Percentiles rank a stretch among this genome's conserved stretches.
phyloP scores from a whole-genome alignment of 2,797 vertebrate genomes.

The Xiphophorus birchmanni region DNA sequence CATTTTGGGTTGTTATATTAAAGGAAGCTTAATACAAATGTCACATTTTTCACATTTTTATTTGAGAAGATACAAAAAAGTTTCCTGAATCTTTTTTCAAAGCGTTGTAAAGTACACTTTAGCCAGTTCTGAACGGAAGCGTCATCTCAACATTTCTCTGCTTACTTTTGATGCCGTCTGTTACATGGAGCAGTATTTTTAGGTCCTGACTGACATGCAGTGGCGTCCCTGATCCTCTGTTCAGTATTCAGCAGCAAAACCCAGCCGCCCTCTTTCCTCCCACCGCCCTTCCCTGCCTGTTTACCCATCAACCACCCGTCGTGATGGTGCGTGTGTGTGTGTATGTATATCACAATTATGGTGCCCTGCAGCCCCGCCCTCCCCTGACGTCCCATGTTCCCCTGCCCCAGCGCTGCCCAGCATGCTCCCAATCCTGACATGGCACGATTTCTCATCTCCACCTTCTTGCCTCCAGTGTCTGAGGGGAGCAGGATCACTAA shows the following conservation, averaged over 20 bases:
- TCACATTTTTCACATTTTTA: not conserved
- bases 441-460: conserved; percentile 79
- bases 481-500: conserved; percentile 63
- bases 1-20: not conserved
- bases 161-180: conserved; percentile 60
- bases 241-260: conserved; percentile 79
- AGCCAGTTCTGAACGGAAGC: conserved; percentile 13
- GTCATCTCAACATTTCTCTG: conserved; percentile 40
- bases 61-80: not conserved
- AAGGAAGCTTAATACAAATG: not conserved
- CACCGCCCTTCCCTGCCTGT: conserved; percentile 69
- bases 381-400: conserved; percentile 48
- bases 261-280: conserved; percentile 57
- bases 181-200: conserved; percentile 56
- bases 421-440: conserved; percentile 78
- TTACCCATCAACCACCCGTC: conserved; percentile 78
- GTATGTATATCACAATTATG: conserved; percentile 80
- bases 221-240: conserved; percentile 73
- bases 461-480: conserved; percentile 69
- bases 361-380: conserved; percentile 57
- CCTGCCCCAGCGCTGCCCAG: conserved; percentile 64
- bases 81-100: not conserved
- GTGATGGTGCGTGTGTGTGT: conserved; percentile 68
- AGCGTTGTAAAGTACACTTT: not conserved
- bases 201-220: conserved; percentile 63